Evolutionary conservation across 2,797 vertebrate species (phyloP).

Genomic region (Poeciliopsis paucimaculata): DNA sequence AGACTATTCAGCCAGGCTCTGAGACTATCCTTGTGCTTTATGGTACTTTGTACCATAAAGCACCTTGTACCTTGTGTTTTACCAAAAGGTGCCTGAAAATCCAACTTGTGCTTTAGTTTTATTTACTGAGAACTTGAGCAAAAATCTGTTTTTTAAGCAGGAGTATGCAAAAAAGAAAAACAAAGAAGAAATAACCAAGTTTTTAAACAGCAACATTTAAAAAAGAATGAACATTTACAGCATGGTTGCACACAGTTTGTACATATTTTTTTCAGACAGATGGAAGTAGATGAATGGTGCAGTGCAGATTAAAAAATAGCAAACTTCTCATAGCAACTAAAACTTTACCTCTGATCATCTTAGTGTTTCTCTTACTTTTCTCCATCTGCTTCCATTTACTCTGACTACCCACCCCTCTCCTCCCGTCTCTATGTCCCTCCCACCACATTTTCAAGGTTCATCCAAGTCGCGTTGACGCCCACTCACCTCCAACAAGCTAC

Average conservation of each 20-base stretch:
- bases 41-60: no score
- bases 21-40: background rate
- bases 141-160: background rate
- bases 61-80: background rate
- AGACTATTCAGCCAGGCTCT: background rate
- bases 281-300: slow-evolving; percentile 3
- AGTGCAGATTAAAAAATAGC: slow-evolving; percentile 8
- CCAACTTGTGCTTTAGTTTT: background rate
- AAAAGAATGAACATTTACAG: background rate
- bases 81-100: background rate
- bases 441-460: slow-evolving; percentile 75
- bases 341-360: slow-evolving; percentile 34
- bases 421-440: slow-evolving; percentile 61
- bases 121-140: background rate
- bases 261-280: background rate
- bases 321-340: slow-evolving; percentile 50
- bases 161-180: background rate
- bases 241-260: background rate
- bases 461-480: slow-evolving; percentile 72
- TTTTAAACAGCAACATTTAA: background rate
- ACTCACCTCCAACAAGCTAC: slow-evolving; percentile 74
- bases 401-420: slow-evolving; percentile 34
- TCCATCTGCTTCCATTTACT: slow-evolving; percentile 67
- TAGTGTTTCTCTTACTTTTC: slow-evolving; percentile 29
- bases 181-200: background rate